Evolutionary conservation across 1,140 invertebrate genomes (phyloP).

Genomic region (Aphelinus atriplicis): DNA sequence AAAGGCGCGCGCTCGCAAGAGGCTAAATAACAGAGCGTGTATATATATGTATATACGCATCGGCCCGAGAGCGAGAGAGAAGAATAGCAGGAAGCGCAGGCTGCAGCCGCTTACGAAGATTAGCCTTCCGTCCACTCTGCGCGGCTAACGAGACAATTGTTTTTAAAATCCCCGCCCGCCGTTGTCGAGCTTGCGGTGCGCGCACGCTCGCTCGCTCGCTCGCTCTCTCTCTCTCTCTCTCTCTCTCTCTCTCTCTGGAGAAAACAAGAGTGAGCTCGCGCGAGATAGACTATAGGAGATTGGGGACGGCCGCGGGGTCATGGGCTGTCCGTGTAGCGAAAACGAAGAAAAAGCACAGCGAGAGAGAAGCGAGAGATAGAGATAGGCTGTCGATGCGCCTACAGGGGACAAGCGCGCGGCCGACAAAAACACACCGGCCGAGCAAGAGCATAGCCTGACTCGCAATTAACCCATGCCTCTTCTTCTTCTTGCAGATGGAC

Average conservation of each 20-base stretch:
- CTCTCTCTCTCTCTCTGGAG: background rate
- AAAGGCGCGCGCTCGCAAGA: no score
- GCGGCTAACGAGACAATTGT: conserved; percentile 35
- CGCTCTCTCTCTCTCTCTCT: no score
- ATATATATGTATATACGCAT: background rate
- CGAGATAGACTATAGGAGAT: background rate
- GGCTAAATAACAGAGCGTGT: no score
- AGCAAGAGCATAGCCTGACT: background rate
- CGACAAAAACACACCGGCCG: background rate
- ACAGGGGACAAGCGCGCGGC: background rate
- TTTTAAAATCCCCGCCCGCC: conserved; percentile 11
- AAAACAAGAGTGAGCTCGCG: conserved; percentile 3
- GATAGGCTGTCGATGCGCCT: background rate
- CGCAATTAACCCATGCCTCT: conserved; percentile 45
- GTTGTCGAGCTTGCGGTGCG: background rate
- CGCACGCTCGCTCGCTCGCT: no score
- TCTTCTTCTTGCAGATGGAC: conserved; percentile 61
- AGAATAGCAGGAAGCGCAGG: conserved; percentile 43
- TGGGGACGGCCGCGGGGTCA: background rate
- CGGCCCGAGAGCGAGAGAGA: conserved; percentile 36
- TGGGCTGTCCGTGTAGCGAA: background rate
- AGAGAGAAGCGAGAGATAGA: background rate
- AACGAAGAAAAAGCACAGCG: background rate
- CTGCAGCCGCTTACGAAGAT: conserved; percentile 11
- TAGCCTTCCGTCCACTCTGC: background rate